Base-by-base conservation (phyloP, 2,797 vertebrate genomes). In the Chelon labrosus region DNA sequence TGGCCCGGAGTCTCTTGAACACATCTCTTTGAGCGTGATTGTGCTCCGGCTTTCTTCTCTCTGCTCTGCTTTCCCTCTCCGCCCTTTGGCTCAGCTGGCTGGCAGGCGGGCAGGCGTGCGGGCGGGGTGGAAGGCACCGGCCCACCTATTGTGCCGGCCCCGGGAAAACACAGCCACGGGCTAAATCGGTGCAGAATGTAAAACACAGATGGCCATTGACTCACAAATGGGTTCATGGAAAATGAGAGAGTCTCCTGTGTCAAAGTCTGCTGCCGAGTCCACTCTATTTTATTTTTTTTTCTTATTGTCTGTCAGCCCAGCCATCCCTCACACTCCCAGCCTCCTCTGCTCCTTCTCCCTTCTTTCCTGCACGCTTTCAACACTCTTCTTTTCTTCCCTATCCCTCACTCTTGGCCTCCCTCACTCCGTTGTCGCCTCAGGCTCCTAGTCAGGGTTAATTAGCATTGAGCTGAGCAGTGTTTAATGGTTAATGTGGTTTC, bases 141-240 rank as follows among this genome's bases (percentile, higher is more conserved):
- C 82, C 86, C 88, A 89, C 87, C 87, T 89, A 84, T 82, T 80
- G 86, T 75, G 66, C 67, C 10, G 7, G 58, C 65, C 71, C 56
- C 56, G 6, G 71, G 55, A 8, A 7, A 89, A 81, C 75, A 70
- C 73, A 27, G 84, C 85, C 82, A 82, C n/a, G 60, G 83, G 85
- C 84, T 85, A 80, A 91, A 89, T 86, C 86, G 51, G 85, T 55
- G 75, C 77, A 75, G 77, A 89, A 89, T 89, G 90, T 91, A 86
- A 89, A 89, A 92, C 90, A 86, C 87, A 88, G 87, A 89, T 87
- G 88, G 89, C 74, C 83, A 82, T 85, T 90, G 90, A 91, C 89
- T 91, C 84, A 83, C 80, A 86, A 89, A 90, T 89, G 85, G 73
- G 85, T 85, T 88, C 69, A 72, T 64, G 77, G 85, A 87, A 85